Conservation (phyloP, 2,797 vertebrate species). For the Helostoma temminkii region DNA sequence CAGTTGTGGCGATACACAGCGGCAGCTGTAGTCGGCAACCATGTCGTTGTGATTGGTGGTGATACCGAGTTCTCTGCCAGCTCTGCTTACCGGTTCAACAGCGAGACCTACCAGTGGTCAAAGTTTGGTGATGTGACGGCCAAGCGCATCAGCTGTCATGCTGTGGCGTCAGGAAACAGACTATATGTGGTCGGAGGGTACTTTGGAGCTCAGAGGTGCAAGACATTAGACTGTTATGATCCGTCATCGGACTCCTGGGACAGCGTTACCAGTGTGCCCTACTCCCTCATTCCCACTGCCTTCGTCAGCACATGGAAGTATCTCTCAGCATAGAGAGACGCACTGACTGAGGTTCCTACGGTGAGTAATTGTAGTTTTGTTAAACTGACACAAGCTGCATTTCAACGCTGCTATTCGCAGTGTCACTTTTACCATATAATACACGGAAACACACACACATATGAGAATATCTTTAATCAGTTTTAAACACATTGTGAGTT, state of each 20-base stretch:
- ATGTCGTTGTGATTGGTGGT: constrained; percentile 88
- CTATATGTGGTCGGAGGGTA: constrained; percentile 90
- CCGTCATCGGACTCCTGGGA: constrained; percentile 89
- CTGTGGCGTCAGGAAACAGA: constrained; percentile 88
- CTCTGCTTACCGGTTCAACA: constrained; percentile 90
- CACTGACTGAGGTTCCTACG: constrained; percentile 28
- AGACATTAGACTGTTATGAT: constrained; percentile 90
- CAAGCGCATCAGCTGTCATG: constrained; percentile 89
- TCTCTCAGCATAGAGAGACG: constrained; percentile 81
- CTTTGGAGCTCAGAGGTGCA: constrained; percentile 89
- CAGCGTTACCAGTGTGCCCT: constrained; percentile 89
- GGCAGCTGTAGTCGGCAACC: constrained; percentile 87
- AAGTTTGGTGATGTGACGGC: constrained; percentile 89
- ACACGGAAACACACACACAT: constrained; percentile 1
- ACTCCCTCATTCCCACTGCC: constrained; percentile 90
- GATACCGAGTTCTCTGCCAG: constrained; percentile 90
- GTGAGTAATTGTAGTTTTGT: constrained; percentile 75
- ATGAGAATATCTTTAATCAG: constrained; percentile 1
- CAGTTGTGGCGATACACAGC: constrained; percentile 91
- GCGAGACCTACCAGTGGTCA: constrained; percentile 91
- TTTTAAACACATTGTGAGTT: background rate
- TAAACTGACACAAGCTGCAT: constrained; percentile 43
- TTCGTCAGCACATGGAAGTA: constrained; percentile 93
- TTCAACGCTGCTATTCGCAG: constrained; percentile 29
- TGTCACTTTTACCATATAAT: constrained; percentile 5